Percentiles rank a stretch among this genome's conserved stretches.
Evolutionary conservation across 2,797 vertebrate genomes (phyloP).

Genomic region (Ctenopoma multispine): DNA sequence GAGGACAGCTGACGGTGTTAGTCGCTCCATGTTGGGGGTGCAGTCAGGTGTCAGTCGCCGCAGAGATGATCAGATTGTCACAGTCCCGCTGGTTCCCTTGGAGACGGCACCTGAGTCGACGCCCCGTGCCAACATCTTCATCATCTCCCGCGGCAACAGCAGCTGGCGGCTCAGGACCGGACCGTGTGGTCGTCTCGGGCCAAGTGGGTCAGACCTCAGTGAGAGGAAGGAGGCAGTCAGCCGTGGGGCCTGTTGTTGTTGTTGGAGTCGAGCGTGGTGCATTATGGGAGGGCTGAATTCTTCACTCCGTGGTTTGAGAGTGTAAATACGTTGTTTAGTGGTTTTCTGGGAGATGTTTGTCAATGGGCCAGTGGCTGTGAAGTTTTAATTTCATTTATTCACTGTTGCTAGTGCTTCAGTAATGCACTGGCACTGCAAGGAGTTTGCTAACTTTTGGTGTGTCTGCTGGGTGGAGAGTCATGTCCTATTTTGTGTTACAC

Average conservation of each 20-base stretch:
- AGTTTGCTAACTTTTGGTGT: neutral
- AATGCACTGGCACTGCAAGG: too few relatives aligned
- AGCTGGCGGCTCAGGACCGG: conserved; percentile 68
- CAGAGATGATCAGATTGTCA: conserved; percentile 78
- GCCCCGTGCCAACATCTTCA: conserved; percentile 79
- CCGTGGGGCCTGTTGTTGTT: conserved; percentile 10
- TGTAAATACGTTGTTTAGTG: neutral
- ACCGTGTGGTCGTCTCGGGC: conserved; percentile 31
- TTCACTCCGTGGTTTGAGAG: neutral
- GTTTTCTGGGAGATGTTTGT: neutral
- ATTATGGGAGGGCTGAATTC: conserved; percentile 36
- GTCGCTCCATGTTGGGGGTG: conserved; percentile 54
- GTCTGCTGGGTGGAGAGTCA: neutral
- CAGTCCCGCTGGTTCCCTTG: conserved; percentile 69
- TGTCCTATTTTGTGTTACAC: too few relatives aligned
- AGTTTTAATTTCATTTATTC: too few relatives aligned
- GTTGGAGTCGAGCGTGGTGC: conserved; percentile 9
- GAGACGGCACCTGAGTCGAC: conserved; percentile 78
- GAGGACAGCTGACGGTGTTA: conserved; percentile 55
- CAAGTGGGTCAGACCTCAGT: conserved; percentile 70
- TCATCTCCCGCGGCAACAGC: conserved; percentile 74
- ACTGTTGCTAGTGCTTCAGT: too few relatives aligned
- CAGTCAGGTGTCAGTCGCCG: conserved; percentile 76
- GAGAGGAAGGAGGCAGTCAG: conserved; percentile 16
- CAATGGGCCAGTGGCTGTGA: neutral